These are phyloP conservation scores for Corythaeola cristata DNA, from an alignment of 2,113 vertebrate genomes.

Conservation along the genomic window DNA sequence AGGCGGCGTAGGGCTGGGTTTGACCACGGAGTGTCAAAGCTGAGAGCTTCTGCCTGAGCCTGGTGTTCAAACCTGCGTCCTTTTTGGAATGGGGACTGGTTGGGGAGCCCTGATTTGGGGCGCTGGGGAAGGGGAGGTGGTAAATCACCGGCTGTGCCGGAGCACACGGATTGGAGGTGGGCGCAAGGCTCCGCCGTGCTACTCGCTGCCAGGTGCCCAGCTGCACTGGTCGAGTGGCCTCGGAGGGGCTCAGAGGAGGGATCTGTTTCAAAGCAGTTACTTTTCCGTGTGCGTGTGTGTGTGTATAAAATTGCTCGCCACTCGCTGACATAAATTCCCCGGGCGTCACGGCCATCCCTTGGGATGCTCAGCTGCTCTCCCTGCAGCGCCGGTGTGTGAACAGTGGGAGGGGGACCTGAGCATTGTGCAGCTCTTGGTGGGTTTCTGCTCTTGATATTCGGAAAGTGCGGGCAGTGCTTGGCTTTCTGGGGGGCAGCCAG, in stretches of 20 bases:
- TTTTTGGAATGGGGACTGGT: neutral
- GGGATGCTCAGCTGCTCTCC: neutral
- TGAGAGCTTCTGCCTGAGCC: neutral
- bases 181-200: neutral
- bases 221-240: rapidly evolving
- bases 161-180: neutral
- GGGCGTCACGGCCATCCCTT: rapidly evolving
- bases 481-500: neutral
- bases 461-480: neutral
- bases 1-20: neutral
- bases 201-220: neutral
- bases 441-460: neutral
- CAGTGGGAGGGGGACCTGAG: neutral
- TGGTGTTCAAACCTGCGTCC: neutral
- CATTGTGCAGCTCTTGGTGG: rapidly evolving
- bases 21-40: neutral
- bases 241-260: neutral
- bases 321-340: neutral
- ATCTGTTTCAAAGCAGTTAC: neutral
- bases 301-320: neutral
- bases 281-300: neutral
- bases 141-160: neutral
- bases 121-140: neutral
- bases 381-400: neutral
- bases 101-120: neutral